Base-by-base conservation (phyloP, 2,113 vertebrate species). In the Verasper variegatus region DNA sequence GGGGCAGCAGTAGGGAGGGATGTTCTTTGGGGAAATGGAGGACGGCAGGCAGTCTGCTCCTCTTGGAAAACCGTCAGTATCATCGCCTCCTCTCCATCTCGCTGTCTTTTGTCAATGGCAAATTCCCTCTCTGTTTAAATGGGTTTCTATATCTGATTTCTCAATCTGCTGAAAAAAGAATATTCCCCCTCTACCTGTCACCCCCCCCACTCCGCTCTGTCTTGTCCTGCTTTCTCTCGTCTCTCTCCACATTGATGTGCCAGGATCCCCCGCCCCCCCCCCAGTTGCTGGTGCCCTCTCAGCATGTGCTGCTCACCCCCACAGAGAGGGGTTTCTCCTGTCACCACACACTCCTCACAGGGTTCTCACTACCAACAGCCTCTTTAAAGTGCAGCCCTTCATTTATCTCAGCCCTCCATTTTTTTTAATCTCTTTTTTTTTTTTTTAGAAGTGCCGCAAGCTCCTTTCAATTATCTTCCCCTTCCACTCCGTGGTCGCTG, bases 1-100 rank as follows among this genome's bases (percentile, higher is more conserved):
- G 85, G 82, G 86, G 89, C 83, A 91, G 90, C 84, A 91, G 87
- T 84, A 88, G 86, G 89, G 82, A 89, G 86, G 86, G 88, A 88
- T 88, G 90, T 90, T 92, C 90, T 92, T 91, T 88, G 87, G 89
- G 89, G 89, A 92, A 92, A 92, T 91, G 86, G 88, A 89, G 87
- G 91, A 92, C 74, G 68, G 79, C 82, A 82, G 83, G 85, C 89
- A 90, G 90, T 89, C 90, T 91, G 89, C 86, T 91, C 78, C 60
- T 90, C 73, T 91, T 86, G 89, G 88, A 90, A 86, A 86, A 85
- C 71, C 47, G 31, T 90, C 89, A 68, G 76, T 82, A 74, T 82
- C 88, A 31, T 82, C 61, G 52, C 65, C 71, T 66, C 57, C 61
- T 65, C 73, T 84, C 52, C 31, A 21, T 63, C 68, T 75, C 71